Evolutionary conservation across 2,113 vertebrate species (phyloP).

Genomic region (Nothoprocta pentlandii): DNA sequence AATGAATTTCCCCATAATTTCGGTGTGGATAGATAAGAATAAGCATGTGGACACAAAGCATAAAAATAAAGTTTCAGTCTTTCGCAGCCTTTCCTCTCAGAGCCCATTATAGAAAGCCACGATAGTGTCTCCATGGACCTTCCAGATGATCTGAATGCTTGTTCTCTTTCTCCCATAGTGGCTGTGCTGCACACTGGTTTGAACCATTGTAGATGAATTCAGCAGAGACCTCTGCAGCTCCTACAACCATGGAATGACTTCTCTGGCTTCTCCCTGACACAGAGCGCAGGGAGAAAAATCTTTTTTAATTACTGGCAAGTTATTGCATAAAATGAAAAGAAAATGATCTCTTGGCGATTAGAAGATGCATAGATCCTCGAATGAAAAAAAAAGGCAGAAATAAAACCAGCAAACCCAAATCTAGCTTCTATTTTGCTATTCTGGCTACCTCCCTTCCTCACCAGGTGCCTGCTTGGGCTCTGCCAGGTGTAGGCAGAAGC

Average conservation of each 20-base stretch:
- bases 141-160: slow-evolving; percentile 5
- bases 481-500: background rate
- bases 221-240: background rate
- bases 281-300: background rate
- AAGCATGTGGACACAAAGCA: background rate
- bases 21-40: background rate
- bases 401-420: background rate
- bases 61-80: background rate
- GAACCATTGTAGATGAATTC: background rate
- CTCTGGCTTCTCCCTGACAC: background rate
- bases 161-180: slow-evolving; percentile 49
- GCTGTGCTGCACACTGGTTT: slow-evolving; percentile 56
- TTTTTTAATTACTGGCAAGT: background rate
- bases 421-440: background rate
- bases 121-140: background rate
- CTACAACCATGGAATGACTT: background rate
- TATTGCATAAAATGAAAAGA: background rate
- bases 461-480: background rate
- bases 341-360: background rate
- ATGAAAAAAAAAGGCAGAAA: background rate
- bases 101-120: background rate
- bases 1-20: background rate
- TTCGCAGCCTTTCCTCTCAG: background rate
- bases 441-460: background rate
- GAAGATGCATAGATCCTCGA: background rate